Conservation (phyloP, 2,113 vertebrate genomes). For the Sinocyclocheilus anshuiensis region DNA sequence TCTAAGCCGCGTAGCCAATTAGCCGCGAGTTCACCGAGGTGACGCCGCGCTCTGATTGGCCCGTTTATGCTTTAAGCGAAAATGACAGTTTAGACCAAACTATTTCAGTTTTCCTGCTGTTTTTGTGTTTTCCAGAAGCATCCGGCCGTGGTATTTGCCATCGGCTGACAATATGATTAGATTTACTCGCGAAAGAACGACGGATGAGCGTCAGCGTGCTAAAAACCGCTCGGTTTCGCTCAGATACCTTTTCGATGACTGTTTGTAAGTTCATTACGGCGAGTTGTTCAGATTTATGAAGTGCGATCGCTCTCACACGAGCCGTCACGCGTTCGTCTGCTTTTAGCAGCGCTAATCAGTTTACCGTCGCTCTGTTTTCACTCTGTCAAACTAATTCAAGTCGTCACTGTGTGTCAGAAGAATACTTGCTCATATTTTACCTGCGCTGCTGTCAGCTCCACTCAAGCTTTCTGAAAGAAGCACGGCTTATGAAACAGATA, state of each 20-base stretch:
- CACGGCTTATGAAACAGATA: not conserved
- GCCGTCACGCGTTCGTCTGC: not conserved
- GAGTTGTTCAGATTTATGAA: conserved; percentile 9
- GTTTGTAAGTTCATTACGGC: not conserved
- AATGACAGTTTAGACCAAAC: not conserved
- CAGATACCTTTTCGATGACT: not conserved
- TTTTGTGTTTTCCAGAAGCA: conserved; percentile 10
- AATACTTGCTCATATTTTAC: not conserved
- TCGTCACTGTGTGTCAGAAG: not conserved
- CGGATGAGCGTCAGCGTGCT: no score
- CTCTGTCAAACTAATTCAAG: conserved; percentile 25
- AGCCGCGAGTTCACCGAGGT: conserved; percentile 36
- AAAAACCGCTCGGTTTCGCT: not conserved
- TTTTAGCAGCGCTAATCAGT: conserved; percentile 35
- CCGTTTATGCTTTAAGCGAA: not conserved
- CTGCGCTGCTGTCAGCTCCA: not conserved
- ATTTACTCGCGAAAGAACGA: not conserved
- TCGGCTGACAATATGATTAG: not conserved
- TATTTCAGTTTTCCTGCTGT: not conserved
- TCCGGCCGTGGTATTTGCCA: not conserved
- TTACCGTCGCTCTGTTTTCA: conserved; percentile 19
- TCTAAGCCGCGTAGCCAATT: conserved; percentile 56
- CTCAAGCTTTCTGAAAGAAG: not conserved
- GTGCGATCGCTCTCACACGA: conserved; percentile 42
- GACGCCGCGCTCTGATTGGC: conserved; percentile 23